A percentile compares a stretch with the other conserved stretches of the same genome.
phyloP scores from a whole-genome alignment of 35 echinoderm and acorn worm species.

The Anneissia japonica region DNA sequence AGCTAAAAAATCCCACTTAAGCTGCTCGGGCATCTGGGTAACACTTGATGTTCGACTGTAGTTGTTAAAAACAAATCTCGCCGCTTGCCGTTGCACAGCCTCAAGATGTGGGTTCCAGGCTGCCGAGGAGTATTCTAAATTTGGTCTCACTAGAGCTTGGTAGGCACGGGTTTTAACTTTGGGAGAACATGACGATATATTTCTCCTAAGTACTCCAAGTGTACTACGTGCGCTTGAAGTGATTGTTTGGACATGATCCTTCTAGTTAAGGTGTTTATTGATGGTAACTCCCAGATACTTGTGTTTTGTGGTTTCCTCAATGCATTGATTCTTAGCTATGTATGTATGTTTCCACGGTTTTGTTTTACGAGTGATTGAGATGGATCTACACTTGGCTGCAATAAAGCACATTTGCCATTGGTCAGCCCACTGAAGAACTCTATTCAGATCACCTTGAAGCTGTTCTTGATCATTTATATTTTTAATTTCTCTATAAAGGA shows the following conservation, averaged over 20 bases:
- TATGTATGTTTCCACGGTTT: not conserved
- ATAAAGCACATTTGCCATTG: not conserved
- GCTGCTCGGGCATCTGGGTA: not conserved
- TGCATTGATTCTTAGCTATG: not conserved
- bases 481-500: not conserved
- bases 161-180: conserved; percentile 17
- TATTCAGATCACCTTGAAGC: conserved; percentile 5
- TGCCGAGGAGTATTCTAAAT: conserved; percentile 26
- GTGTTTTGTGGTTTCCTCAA: not conserved
- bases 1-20: conserved; percentile 1
- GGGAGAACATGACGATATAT: no score
- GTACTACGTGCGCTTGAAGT: not conserved
- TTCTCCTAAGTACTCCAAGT: not conserved
- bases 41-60: conserved; percentile 1
- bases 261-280: not conserved
- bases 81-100: conserved; percentile 19
- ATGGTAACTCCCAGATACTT: not conserved
- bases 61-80: not conserved
- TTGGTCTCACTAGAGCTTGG: conserved; percentile 36
- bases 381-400: not conserved
- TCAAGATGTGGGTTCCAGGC: conserved; percentile 43
- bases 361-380: not conserved
- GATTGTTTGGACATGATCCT: not conserved
- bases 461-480: not conserved
- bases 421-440: not conserved